These are phyloP conservation scores for Noctua janthe DNA, from an alignment of 2,888 invertebrate species.

Conservation along the genomic window DNA sequence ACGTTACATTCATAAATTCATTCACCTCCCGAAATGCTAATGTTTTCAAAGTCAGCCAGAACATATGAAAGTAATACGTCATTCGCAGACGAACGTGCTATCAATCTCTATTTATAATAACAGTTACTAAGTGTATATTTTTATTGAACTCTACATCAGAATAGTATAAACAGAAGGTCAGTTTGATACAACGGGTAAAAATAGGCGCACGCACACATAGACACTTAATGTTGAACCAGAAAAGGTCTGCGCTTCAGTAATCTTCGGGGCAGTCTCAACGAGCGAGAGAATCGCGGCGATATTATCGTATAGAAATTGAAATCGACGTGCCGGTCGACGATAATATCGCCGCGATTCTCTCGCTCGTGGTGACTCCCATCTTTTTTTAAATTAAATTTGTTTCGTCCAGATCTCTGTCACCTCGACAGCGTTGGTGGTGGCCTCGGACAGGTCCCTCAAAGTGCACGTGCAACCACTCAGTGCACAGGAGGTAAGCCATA, in stretches of 20 bases:
- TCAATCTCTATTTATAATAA: conserved; percentile 16
- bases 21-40: not conserved
- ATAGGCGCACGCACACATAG: too few species aligned
- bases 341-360: too few species aligned
- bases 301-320: too few species aligned
- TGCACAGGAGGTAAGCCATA: too few species aligned
- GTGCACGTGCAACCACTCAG: too few species aligned
- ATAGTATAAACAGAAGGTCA: not conserved
- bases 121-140: conserved; percentile 7
- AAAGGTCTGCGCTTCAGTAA: not conserved
- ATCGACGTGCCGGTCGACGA: too few species aligned
- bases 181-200: not conserved
- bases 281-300: too few species aligned
- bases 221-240: not conserved
- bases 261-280: not conserved
- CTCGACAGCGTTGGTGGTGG: too few species aligned
- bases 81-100: not conserved
- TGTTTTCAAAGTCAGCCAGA: not conserved
- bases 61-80: conserved; percentile 9
- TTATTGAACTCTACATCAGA: conserved; percentile 1
- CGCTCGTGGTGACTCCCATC: too few species aligned
- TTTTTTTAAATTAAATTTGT: too few species aligned
- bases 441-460: too few species aligned
- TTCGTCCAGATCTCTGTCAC: too few species aligned
- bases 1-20: not conserved